Percentiles rank a stretch among this genome's conserved stretches.
phyloP scores from a whole-genome alignment of 1,140 invertebrate species.

The Drosophila kepulauana region DNA sequence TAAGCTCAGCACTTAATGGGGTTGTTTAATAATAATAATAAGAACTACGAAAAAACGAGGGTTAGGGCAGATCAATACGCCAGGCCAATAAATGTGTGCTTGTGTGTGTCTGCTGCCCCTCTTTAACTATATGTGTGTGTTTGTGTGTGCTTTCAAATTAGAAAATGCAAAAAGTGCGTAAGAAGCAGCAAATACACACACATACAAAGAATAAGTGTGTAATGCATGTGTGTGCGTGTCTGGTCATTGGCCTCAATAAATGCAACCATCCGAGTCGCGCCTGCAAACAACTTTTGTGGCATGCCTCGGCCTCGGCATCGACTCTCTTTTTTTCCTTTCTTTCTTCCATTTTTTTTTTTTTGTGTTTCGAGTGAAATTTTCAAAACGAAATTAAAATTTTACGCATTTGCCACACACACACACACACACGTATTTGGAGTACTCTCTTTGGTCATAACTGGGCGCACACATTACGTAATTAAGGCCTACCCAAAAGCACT shows the following conservation, averaged over 20 bases:
- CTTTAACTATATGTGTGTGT: slow-evolving; percentile 6
- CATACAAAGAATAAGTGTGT: not conserved
- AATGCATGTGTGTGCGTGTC: slow-evolving; percentile 43
- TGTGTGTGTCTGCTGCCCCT: slow-evolving; percentile 14
- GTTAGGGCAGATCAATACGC: slow-evolving; percentile 74
- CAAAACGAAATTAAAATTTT: slow-evolving; percentile 83
- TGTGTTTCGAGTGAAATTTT: slow-evolving; percentile 76
- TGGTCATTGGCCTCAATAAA: slow-evolving; percentile 78
- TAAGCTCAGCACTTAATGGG: slow-evolving; percentile 62
- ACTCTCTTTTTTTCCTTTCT: not conserved
- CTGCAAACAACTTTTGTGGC: slow-evolving; percentile 68
- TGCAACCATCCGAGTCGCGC: slow-evolving; percentile 53
- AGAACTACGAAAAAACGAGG: slow-evolving; percentile 40
- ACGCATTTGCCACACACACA: slow-evolving; percentile 66
- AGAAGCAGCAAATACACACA: slow-evolving; percentile 58
- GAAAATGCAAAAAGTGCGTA: slow-evolving; percentile 79
- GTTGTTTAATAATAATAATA: slow-evolving; percentile 76
- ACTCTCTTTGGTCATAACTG: slow-evolving; percentile 79
- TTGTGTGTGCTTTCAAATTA: slow-evolving; percentile 67
- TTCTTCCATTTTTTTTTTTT: slow-evolving; percentile 16
- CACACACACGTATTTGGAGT: slow-evolving; percentile 55
- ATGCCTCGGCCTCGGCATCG: slow-evolving; percentile 23
- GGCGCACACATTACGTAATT: slow-evolving; percentile 78
- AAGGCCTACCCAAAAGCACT: slow-evolving; percentile 80
- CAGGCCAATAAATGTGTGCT: slow-evolving; percentile 63